Conservation (phyloP, 2,113 vertebrate genomes). For the Xenopus laevis region DNA sequence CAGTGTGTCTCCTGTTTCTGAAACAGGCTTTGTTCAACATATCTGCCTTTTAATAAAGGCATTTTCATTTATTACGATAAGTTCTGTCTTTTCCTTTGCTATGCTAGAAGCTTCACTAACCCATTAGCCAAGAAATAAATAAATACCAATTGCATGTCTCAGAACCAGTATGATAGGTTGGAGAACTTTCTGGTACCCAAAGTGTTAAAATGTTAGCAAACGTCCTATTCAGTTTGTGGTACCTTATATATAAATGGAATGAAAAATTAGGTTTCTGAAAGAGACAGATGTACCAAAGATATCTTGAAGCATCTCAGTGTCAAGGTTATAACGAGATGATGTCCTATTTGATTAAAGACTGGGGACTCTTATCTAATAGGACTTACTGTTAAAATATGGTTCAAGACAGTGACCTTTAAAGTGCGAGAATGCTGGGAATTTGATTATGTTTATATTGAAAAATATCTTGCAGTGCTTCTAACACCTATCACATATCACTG, state of each 20-base stretch:
- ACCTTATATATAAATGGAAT: neutral
- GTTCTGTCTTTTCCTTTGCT: too few species aligned
- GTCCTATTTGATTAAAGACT: conserved; percentile 16
- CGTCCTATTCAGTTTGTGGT: neutral
- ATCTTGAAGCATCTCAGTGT: neutral
- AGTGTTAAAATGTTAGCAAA: neutral
- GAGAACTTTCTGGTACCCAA: too few species aligned
- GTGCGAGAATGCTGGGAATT: neutral
- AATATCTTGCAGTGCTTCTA: conserved; percentile 11
- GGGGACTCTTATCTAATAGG: conserved; percentile 2
- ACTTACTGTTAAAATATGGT: conserved; percentile 1
- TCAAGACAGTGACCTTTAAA: conserved; percentile 16
- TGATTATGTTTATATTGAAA: conserved; percentile 3
- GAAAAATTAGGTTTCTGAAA: neutral
- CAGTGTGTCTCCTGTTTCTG: too few species aligned
- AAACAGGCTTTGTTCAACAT: too few species aligned
- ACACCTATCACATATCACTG: too few species aligned
- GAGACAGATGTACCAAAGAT: neutral
- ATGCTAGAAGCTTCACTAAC: too few species aligned
- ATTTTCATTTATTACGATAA: too few species aligned
- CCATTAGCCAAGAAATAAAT: too few species aligned
- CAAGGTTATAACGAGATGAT: neutral
- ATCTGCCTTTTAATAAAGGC: too few species aligned
- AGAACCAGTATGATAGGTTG: too few species aligned
- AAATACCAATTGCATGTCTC: too few species aligned